Conservation (phyloP, 2,797 vertebrate genomes). For the Peromyscus attwateri region DNA sequence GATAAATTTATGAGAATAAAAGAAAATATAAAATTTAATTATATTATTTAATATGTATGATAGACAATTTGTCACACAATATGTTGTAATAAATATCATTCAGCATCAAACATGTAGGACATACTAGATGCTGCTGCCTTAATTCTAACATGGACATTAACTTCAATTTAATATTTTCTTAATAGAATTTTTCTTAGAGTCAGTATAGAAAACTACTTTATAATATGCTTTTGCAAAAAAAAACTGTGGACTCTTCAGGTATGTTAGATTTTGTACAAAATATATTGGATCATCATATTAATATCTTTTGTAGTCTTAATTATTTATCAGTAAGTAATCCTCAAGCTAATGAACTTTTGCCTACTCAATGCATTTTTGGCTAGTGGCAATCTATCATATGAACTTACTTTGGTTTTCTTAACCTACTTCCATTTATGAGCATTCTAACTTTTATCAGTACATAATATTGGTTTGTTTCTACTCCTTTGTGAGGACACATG, state of each 20-base stretch:
- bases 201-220: neutral
- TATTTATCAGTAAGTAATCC: constrained; percentile 9
- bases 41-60: constrained; percentile 1
- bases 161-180: constrained; percentile 8
- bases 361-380: constrained; percentile 32
- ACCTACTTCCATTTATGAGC: constrained; percentile 6
- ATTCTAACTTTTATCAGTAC: neutral
- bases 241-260: neutral
- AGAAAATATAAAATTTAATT: neutral
- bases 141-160: constrained; percentile 3
- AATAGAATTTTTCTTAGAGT: neutral
- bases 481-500: neutral
- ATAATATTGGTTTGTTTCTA: neutral
- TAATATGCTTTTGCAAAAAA: neutral
- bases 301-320: constrained; percentile 27
- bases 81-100: neutral
- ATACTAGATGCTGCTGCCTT: neutral
- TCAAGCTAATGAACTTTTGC: neutral
- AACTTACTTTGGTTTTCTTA: constrained; percentile 51
- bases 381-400: constrained; percentile 15
- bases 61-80: neutral
- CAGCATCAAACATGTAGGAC: neutral
- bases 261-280: constrained; percentile 19
- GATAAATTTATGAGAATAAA: neutral
- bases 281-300: neutral